phyloP scores from a whole-genome alignment of 2,888 invertebrate species.

The Mesorhabditis sp. region DNA sequence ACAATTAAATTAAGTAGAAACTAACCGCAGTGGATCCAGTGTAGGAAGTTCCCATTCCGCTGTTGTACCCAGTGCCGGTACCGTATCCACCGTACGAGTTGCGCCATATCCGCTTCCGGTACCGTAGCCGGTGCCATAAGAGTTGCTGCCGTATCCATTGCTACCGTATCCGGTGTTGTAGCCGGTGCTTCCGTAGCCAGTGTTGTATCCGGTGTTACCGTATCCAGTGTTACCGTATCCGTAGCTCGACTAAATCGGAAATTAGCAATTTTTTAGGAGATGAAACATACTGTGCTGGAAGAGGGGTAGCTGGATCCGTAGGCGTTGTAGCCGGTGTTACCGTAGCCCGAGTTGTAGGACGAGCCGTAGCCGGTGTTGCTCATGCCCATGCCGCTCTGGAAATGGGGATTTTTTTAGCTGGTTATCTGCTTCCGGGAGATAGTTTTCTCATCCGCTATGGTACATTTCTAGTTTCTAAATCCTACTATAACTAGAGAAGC shows the following conservation, averaged over 20 bases:
- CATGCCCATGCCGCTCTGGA: neutral
- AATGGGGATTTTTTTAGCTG: neutral
- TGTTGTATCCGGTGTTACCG: neutral
- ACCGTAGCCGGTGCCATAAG: neutral
- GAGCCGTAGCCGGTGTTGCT: neutral
- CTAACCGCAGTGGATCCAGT: constrained; percentile 2
- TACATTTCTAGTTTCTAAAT: no score
- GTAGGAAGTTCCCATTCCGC: neutral
- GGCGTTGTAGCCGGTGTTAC: neutral
- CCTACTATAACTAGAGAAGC: no score
- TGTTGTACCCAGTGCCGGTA: neutral
- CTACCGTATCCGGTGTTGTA: constrained; percentile 2
- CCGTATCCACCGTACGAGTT: neutral
- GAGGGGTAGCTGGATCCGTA: neutral
- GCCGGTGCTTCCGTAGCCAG: neutral
- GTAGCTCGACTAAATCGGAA: no score
- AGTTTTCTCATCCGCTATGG: no score
- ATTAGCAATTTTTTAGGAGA: no score
- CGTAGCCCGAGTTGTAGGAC: neutral
- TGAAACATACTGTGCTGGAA: no score
- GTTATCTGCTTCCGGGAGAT: neutral
- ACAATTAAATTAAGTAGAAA: no score
- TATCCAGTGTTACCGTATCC: neutral
- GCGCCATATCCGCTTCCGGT: constrained; percentile 3
- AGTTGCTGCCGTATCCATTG: neutral